These are phyloP conservation scores for Apogon hyalosoma DNA, from an alignment of 2,797 vertebrate genomes.

Conservation along the genomic window DNA sequence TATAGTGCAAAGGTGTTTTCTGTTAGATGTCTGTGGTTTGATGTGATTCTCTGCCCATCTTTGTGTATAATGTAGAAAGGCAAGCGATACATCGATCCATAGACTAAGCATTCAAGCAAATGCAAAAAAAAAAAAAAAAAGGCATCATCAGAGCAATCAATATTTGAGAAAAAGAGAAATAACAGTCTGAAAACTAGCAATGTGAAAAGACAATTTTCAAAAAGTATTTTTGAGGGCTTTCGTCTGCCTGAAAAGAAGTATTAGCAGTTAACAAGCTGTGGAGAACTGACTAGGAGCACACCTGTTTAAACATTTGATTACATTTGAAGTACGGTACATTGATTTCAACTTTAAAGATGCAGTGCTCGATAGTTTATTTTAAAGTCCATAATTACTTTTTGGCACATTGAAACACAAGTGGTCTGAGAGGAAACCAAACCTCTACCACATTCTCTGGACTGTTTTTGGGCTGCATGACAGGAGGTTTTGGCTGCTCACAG, in stretches of 20 bases:
- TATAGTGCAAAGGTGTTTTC: neutral
- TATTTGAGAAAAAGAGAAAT: conserved; percentile 15
- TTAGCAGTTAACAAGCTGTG: conserved; percentile 23
- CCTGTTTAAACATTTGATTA: conserved; percentile 27
- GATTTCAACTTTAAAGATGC: too few species aligned
- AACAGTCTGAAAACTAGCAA: conserved; percentile 26
- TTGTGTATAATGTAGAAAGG: conserved; percentile 16
- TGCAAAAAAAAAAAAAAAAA: conserved; percentile 20
- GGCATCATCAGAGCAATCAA: conserved; percentile 31
- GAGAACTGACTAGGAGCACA: conserved; percentile 29
- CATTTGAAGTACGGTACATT: conserved; percentile 13
- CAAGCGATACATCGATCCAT: conserved; percentile 33
- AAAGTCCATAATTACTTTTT: too few species aligned
- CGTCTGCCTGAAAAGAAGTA: conserved; percentile 30
- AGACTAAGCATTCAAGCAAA: conserved; percentile 29
- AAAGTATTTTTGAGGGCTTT: conserved; percentile 28
- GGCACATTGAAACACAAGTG: too few species aligned
- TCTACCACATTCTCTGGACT: too few species aligned
- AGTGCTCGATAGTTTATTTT: too few species aligned
- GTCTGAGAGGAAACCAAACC: too few species aligned
- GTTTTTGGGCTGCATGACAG: too few species aligned
- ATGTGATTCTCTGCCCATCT: conserved; percentile 1
- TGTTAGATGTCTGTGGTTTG: conserved; percentile 1
- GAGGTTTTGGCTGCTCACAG: too few species aligned
- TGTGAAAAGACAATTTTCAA: conserved; percentile 36